Percentiles rank a stretch among this genome's conserved stretches.
These are phyloP conservation scores for Prorops nasuta DNA, from an alignment of 1,140 invertebrate genomes.

Conservation along the genomic window DNA sequence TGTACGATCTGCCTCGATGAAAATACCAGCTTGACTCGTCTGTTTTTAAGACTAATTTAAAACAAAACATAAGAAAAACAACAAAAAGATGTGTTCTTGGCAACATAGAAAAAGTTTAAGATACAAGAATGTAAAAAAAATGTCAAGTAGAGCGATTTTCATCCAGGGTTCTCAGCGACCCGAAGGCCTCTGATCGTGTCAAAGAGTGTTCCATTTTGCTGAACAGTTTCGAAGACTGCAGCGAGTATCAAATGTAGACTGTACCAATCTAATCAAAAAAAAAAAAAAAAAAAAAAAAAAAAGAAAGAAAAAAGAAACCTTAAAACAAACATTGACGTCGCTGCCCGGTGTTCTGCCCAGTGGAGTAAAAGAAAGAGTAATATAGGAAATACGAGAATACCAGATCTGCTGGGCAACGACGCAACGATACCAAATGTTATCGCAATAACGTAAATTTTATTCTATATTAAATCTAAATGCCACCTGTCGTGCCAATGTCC, in stretches of 20 bases:
- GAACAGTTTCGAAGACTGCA: conserved; percentile 53
- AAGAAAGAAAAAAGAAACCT: conserved; percentile 22
- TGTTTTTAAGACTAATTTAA: conserved; percentile 14
- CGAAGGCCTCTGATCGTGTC: conserved; percentile 47
- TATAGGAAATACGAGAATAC: conserved; percentile 16
- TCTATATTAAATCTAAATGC: conserved; percentile 59
- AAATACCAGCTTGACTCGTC: conserved; percentile 14
- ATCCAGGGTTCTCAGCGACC: conserved; percentile 21
- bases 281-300: conserved; percentile 27
- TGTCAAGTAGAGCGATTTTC: conserved; percentile 10
- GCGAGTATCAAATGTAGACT: conserved; percentile 58
- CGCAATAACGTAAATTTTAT: conserved; percentile 60
- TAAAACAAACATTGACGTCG: conserved; percentile 46
- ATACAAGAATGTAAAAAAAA: background rate
- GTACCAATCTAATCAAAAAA: conserved; percentile 58
- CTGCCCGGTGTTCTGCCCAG: conserved; percentile 31
- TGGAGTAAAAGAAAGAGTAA: conserved; percentile 17
- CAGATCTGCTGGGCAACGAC: conserved; percentile 48
- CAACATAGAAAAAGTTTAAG: background rate
- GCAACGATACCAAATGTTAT: conserved; percentile 60
- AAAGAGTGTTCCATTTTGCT: conserved; percentile 54
- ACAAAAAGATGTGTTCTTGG: background rate
- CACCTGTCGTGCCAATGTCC: conserved; percentile 59
- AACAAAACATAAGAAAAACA: conserved; percentile 1
- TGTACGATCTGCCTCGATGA: conserved; percentile 18